Evolutionary conservation across 2,888 invertebrate species (phyloP), one percentile per base, ranked within the genome.

Genomic region (Metacarcinus magister): DNA sequence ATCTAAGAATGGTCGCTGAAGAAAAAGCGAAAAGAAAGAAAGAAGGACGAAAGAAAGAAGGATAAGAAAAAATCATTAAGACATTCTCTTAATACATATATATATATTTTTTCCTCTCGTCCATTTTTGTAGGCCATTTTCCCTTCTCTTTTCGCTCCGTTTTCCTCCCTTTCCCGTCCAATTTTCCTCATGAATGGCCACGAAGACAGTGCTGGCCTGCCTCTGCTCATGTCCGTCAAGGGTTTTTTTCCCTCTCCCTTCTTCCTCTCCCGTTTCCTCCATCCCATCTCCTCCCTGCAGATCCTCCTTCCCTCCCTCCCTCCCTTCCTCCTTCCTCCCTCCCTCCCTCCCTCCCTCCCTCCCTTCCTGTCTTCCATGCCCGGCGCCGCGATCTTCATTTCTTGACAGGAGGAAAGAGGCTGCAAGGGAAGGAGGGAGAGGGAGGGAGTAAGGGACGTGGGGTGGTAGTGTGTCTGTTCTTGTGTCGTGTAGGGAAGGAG

Each of bases 121-220:
- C 54, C 28, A 92, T 48, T 28, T 48, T 92, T 48, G n/a, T 28
- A 13, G 28, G n/a, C 44, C 92, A 48, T 54, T 92, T 92, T 92
- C 7, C 60, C 94, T 54, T 48, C 87, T 46, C 82, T 91, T 32
- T 75, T 54, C 95, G 23, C 23, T 19, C n/a, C 16, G 82, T 43
- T 32, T 48, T 92, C 60, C 92, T 92, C 23, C 46, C 91, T 91
- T 44, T 91, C 92, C 95, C 48, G 92, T 95, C 95, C 95, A 95
- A 95, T 95, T 95, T 92, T 95, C 95, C 54, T 92, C 92, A 67
- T 46, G 67, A 95, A 92, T 89, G 75, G 67, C 67, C 67, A 28
- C 32, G 60, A 92, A 95, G 92, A 95, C 67, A 48, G 23, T 90
- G 39, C 90, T 89, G 89, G 10, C 39, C 92, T 2, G 60, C 93